phyloP scores from a whole-genome alignment of 1,140 invertebrate genomes.

The Ectropis grisescens region DNA sequence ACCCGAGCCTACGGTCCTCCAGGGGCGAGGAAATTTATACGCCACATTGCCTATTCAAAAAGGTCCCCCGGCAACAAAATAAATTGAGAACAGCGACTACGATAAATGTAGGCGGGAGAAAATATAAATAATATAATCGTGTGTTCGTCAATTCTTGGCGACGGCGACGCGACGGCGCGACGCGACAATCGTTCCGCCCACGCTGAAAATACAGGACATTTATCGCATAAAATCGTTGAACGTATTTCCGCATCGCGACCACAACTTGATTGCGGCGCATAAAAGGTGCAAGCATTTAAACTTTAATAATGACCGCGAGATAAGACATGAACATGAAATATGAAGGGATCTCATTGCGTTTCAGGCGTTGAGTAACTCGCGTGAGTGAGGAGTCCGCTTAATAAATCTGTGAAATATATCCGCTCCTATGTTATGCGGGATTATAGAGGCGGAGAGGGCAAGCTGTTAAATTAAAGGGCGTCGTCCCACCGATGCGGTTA shows the following conservation, averaged over 20 bases:
- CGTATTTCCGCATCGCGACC: slow-evolving; percentile 3
- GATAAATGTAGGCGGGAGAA: slow-evolving; percentile 20
- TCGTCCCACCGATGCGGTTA: slow-evolving; percentile 8
- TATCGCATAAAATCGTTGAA: slow-evolving; percentile 7
- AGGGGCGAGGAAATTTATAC: slow-evolving; percentile 47
- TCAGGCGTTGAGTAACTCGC: slow-evolving; percentile 13
- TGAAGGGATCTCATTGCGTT: slow-evolving; percentile 1
- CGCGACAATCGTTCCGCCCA: too few relatives aligned
- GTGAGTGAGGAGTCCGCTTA: slow-evolving; percentile 11
- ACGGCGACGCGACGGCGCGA: too few relatives aligned
- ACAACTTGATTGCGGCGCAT: background rate
- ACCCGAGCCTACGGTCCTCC: slow-evolving; percentile 22
- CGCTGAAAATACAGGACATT: background rate
- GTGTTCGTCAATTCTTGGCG: background rate
- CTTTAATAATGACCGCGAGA: slow-evolving; percentile 5
- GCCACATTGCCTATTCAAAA: slow-evolving; percentile 60
- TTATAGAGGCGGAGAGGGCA: slow-evolving; percentile 14
- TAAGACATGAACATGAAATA: slow-evolving; percentile 2
- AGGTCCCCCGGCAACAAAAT: slow-evolving; percentile 46
- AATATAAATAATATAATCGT: slow-evolving; percentile 10
- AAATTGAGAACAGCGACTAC: slow-evolving; percentile 35
- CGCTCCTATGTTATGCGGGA: slow-evolving; percentile 25
- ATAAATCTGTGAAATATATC: slow-evolving; percentile 27
- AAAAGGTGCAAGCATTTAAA: background rate
- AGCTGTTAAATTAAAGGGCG: slow-evolving; percentile 20